Evolutionary conservation across 2,888 invertebrate species (phyloP), one percentile per base, ranked within the genome.

Genomic region (Stictocephala bisonia): DNA sequence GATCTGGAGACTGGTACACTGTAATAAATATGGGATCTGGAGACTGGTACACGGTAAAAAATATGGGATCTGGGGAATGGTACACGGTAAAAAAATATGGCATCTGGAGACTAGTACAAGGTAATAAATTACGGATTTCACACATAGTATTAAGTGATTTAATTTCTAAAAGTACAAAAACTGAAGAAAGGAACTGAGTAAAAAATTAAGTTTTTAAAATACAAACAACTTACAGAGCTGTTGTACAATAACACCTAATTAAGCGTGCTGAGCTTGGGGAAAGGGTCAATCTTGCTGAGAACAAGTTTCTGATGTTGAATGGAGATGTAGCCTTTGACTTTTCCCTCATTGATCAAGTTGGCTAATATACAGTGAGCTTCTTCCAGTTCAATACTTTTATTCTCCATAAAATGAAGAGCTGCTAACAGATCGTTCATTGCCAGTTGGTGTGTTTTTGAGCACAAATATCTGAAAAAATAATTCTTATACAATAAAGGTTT

Each of bases 251-350:
- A 7, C 35, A 7, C 35, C 66, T 50, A 75, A 13, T 71, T 51
- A 9, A 79, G 58, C 6, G 78, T 75, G 53, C 78, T 81, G 0
- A 82, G 75, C 53, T 80, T 76, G 4, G 99, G 99, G 84, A 99
- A 99, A 0, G 99, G 94, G 86, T 96, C 96, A 83, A 95, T 94
- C 84, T 99, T 99, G 81, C 97, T 97, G 53, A 99, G 94, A 58
- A 99, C 99, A 72, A 99, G 89, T 85, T 97, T 98, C 83, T 97
- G 93, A 85, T 99, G 98, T 80, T 95, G 94, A 85, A 96, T 93
- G 0, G 98, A 97, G 81, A 99, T 96, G 84, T 99, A 99, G 0
- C 99, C 99, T 84, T 98, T 98, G 79, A 99, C 96, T 86, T 96
- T 97, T 24, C 96, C 96, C 85, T 97, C 97, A 82, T 90, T 95